Evolutionary conservation across 2,888 invertebrate species (phyloP).

Genomic region (Pogonocherus hispidulus): DNA sequence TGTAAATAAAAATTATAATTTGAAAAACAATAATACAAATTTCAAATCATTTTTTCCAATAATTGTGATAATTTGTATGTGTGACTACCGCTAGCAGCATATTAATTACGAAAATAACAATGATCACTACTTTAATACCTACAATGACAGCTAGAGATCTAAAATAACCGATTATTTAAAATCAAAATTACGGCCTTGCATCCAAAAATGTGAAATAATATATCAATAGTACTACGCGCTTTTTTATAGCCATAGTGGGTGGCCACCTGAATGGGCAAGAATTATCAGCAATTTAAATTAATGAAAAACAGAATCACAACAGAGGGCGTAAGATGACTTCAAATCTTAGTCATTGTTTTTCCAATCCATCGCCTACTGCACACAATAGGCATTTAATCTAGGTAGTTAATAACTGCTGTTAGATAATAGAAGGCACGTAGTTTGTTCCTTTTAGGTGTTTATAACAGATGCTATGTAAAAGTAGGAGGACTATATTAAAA

Average conservation of each 20-base stretch:
- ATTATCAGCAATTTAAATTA: slow-evolving; percentile 8
- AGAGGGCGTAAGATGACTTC: slow-evolving; percentile 27
- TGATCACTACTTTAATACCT: too few species aligned
- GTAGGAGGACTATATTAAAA: not conserved
- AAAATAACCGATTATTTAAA: too few species aligned
- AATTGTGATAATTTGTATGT: too few species aligned
- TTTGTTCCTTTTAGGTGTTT: not conserved
- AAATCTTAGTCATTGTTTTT: slow-evolving; percentile 31
- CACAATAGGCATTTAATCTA: slow-evolving; percentile 5
- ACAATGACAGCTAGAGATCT: too few species aligned
- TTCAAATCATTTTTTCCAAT: too few species aligned
- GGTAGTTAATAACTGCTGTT: slow-evolving; percentile 6
- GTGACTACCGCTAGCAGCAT: too few species aligned
- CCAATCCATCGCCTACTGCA: slow-evolving; percentile 19
- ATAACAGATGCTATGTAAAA: not conserved
- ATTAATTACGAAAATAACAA: too few species aligned
- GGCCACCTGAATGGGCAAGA: slow-evolving; percentile 11
- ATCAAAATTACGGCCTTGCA: slow-evolving; percentile 6
- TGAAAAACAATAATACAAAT: too few species aligned
- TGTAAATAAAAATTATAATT: too few species aligned
- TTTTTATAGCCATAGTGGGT: slow-evolving; percentile 13
- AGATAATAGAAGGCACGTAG: not conserved
- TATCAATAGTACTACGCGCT: slow-evolving; percentile 14
- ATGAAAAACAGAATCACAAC: slow-evolving; percentile 6
- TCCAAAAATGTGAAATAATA: not conserved